Percentiles rank a stretch among this genome's conserved stretches.
Conservation (phyloP, 2,113 vertebrate species). For the Pterocles gutturalis region DNA sequence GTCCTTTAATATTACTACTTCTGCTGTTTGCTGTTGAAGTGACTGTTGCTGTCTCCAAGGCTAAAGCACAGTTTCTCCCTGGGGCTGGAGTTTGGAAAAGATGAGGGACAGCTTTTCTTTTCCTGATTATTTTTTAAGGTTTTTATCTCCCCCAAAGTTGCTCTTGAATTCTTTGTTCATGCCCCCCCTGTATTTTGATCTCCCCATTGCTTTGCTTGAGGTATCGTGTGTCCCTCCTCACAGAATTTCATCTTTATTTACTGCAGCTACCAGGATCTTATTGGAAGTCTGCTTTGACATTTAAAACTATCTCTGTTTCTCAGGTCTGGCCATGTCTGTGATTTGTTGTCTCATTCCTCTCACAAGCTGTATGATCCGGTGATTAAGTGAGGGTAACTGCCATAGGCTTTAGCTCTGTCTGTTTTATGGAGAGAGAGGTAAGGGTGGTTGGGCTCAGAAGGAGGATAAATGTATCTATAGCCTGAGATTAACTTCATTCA, state of each 20-base stretch:
- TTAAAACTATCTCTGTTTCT: constrained; percentile 1
- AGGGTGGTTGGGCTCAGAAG: not conserved
- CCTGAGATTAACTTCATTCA: not conserved
- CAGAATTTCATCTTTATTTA: not conserved
- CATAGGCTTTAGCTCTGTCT: not conserved
- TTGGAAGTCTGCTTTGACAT: not conserved
- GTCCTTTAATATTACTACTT: not conserved
- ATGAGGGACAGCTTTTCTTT: not conserved
- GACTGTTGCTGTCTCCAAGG: not conserved
- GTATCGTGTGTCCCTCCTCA: not conserved
- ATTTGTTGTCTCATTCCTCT: constrained; percentile 15
- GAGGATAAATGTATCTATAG: not conserved
- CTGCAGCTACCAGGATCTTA: not conserved
- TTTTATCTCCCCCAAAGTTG: not conserved
- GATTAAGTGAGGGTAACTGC: not conserved
- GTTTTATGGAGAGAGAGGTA: not conserved
- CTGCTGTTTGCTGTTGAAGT: not conserved
- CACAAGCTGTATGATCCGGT: not conserved
- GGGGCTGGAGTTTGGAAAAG: not conserved
- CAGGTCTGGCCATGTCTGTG: not conserved
- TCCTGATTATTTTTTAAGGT: not conserved
- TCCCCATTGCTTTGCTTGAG: not conserved
- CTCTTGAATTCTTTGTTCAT: not conserved
- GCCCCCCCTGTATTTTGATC: not conserved
- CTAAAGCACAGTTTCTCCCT: not conserved